Evolutionary conservation across 2,113 vertebrate species (phyloP).

Genomic region (Austrofundulus limnaeus): DNA sequence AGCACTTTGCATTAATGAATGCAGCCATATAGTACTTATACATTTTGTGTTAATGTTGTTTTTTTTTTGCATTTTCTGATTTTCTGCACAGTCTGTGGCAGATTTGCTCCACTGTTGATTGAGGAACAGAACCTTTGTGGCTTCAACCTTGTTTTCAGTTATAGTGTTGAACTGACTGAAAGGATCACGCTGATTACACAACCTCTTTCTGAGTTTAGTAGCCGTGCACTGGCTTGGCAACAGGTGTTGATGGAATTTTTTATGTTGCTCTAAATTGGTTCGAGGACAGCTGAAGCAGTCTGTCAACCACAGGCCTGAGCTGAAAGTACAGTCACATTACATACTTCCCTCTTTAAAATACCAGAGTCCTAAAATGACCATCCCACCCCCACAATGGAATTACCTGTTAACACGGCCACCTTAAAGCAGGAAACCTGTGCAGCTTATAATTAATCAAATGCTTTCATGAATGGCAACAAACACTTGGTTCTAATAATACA

Average conservation of each 20-base stretch:
- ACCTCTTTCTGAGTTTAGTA: constrained; percentile 53
- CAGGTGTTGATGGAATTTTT: constrained; percentile 79
- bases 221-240: constrained; percentile 28
- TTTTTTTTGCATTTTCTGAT: neutral
- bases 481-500: too few species aligned
- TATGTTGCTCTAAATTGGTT: constrained; percentile 73
- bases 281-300: constrained; percentile 63
- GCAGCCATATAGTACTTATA: too few species aligned
- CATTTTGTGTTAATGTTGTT: too few species aligned
- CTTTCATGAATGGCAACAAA: too few species aligned
- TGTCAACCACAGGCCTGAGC: constrained; percentile 50
- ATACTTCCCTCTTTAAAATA: constrained; percentile 67
- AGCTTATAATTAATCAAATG: neutral
- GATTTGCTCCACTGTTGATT: constrained; percentile 37
- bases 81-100: constrained; percentile 4
- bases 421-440: neutral
- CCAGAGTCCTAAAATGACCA: constrained; percentile 49
- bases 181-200: constrained; percentile 57
- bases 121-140: constrained; percentile 71
- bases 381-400: constrained; percentile 56
- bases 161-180: constrained; percentile 27
- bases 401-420: constrained; percentile 20
- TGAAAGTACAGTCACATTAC: constrained; percentile 66
- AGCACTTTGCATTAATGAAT: neutral
- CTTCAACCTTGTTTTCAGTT: constrained; percentile 58